Evolutionary conservation across 2,113 vertebrate genomes (phyloP), one percentile per base, ranked within the genome.

Genomic region (Muntiacus reevesi): DNA sequence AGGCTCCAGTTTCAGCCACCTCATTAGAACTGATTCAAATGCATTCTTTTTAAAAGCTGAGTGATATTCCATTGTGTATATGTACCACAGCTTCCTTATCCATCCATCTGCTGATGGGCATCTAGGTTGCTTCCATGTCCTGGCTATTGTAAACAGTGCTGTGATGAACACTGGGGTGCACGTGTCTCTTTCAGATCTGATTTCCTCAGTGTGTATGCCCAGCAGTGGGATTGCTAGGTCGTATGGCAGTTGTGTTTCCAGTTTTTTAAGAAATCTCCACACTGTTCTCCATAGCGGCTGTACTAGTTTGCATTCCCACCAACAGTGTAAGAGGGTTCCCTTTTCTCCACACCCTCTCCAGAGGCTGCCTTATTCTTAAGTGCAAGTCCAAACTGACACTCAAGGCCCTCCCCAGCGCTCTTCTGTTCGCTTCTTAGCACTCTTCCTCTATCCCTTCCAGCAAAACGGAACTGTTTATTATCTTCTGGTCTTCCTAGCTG

Each of bases 91-190:
- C 67, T 71, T 71, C 40, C 10, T 40, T 71, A 71, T 40, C 64
- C n/a, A 40, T 12, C 23, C 0, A 0, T 23, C n/a, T 40, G 67
- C 19, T 1, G 5, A 23, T 36, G 11, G 11, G 40, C 67, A 71
- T 71, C 67, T 40, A 71, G 67, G n/a, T 36, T 71, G 21, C n/a
- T 40, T 62, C 60, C 60, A 15, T 62, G 67, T 40, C 10, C n/a
- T 71, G 1, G 67, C 67, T 71, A 40, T 71, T 71, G 5, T 71
- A 40, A 40, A 71, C 19, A 71, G n/a, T 71, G 67, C n/a, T 12
- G 67, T 12, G 67, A 71, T 71, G 67, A 40, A 71, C 67, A 71
- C 1, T 71, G 19, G 67, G n/a, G n/a, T 40, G 6, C 67, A 40
- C 1, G 19, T 71, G 67, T 71, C 67, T 71, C 67, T 71, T 40